Conservation (phyloP, 2,113 vertebrate genomes). For the Elgaria multicarinata region DNA sequence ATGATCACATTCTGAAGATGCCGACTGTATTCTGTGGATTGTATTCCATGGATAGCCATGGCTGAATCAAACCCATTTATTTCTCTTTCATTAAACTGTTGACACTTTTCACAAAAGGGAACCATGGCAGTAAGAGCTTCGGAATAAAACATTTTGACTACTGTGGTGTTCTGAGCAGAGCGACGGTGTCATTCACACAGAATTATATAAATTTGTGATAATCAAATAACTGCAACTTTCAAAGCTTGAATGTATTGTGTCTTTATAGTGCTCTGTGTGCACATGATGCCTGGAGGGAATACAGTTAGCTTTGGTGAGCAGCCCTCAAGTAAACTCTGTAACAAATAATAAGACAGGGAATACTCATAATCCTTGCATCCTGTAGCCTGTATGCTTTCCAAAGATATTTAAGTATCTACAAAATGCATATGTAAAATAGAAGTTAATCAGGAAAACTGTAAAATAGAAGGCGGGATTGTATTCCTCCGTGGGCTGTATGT, state of each 20-base stretch:
- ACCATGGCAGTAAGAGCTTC: neutral
- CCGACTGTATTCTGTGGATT: neutral
- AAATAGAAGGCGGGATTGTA: neutral
- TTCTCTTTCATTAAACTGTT: neutral
- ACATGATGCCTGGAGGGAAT: neutral
- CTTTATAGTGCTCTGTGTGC: neutral
- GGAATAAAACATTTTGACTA: neutral
- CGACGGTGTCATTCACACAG: neutral
- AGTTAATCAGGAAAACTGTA: neutral
- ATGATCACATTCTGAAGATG: neutral
- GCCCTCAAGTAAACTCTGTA: neutral
- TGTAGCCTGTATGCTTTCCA: neutral
- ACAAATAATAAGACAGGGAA: too few relatives aligned
- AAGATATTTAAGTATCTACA: neutral
- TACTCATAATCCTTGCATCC: neutral
- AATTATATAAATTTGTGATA: neutral
- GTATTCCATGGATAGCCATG: neutral
- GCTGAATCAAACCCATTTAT: accelerated
- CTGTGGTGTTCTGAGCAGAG: neutral
- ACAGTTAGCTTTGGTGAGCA: neutral
- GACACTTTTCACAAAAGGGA: neutral
- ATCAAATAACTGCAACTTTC: neutral
- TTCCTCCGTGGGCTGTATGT: neutral
- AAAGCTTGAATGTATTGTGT: neutral
- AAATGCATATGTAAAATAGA: neutral